Conservation (phyloP, 1,140 invertebrate genomes). For the Caenorhabditis inopinata region DNA sequence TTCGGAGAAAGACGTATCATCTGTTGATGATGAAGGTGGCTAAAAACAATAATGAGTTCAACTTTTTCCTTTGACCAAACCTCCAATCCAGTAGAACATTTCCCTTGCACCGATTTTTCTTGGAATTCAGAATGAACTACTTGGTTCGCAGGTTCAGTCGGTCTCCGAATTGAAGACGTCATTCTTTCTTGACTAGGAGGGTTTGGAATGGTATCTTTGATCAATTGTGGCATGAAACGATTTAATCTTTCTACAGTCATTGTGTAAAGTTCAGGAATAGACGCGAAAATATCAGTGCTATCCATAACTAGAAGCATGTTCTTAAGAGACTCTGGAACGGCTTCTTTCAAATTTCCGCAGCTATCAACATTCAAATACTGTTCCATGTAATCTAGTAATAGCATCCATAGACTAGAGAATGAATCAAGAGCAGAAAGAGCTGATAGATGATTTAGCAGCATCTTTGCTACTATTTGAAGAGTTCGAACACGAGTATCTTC, state of each 20-base stretch:
- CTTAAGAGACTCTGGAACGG: slow-evolving; percentile 91
- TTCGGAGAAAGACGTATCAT: no score
- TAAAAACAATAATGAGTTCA: no score
- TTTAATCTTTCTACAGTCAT: slow-evolving; percentile 41
- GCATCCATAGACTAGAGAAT: slow-evolving; percentile 86
- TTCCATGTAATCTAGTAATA: slow-evolving; percentile 82
- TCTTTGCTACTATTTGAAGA: slow-evolving; percentile 87
- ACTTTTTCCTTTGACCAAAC: no score
- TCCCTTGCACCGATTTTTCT: no score
- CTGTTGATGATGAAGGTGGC: no score
- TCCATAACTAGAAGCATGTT: slow-evolving; percentile 98
- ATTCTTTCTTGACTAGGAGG: slow-evolving; percentile 24
- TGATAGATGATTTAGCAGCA: slow-evolving; percentile 65
- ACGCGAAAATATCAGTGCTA: slow-evolving; percentile 77
- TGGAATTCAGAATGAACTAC: no score
- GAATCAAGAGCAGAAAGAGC: slow-evolving; percentile 56
- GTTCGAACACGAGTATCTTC: slow-evolving; percentile 76
- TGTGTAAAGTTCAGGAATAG: slow-evolving; percentile 39
- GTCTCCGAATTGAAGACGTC: no score
- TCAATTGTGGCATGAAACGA: slow-evolving; percentile 38
- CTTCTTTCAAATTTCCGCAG: slow-evolving; percentile 71
- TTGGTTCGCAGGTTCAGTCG: no score
- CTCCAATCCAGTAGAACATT: no score
- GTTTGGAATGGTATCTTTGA: slow-evolving; percentile 42
- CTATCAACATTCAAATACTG: slow-evolving; percentile 80